These are phyloP conservation scores for Coendou prehensilis DNA, from an alignment of 2,797 vertebrate genomes.

Conservation along the genomic window DNA sequence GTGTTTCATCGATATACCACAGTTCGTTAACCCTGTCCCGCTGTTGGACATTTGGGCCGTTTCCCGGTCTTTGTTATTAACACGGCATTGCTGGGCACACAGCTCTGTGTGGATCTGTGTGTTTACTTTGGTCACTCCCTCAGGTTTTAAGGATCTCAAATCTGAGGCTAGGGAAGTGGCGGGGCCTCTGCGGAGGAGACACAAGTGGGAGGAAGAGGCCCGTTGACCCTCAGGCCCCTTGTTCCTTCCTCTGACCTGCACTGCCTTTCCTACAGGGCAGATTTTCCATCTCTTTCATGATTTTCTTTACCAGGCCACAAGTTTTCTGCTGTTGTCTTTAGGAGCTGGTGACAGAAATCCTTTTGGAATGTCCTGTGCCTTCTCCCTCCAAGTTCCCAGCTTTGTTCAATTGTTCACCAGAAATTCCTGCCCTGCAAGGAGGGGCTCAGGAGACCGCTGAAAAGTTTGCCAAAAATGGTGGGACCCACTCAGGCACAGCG, in stretches of 20 bases:
- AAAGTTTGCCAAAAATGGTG: slow-evolving; percentile 69
- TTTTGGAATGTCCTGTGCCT: slow-evolving; percentile 85
- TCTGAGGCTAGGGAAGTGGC: slow-evolving; percentile 27
- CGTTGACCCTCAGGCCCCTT: background rate
- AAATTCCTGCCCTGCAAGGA: slow-evolving; percentile 82
- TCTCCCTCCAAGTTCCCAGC: slow-evolving; percentile 81
- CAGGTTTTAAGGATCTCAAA: background rate
- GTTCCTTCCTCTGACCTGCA: slow-evolving; percentile 61
- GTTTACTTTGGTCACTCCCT: background rate
- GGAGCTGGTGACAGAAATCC: slow-evolving; percentile 78
- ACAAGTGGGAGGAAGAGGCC: background rate
- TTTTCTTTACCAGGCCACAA: slow-evolving; percentile 61
- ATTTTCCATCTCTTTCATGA: slow-evolving; percentile 73
- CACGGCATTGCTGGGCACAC: background rate
- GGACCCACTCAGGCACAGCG: background rate
- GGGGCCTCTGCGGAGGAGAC: background rate
- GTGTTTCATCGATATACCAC: background rate
- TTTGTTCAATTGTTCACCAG: slow-evolving; percentile 85
- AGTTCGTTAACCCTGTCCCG: background rate
- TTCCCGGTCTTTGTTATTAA: slow-evolving; percentile 27
- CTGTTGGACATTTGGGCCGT: background rate
- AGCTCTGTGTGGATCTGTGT: background rate
- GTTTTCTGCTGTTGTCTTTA: slow-evolving; percentile 78
- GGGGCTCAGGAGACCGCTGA: slow-evolving; percentile 46
- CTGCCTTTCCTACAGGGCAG: slow-evolving; percentile 55